Evolutionary conservation across 2,797 vertebrate genomes (phyloP).

Genomic region (Pyrrhura leucotis): DNA sequence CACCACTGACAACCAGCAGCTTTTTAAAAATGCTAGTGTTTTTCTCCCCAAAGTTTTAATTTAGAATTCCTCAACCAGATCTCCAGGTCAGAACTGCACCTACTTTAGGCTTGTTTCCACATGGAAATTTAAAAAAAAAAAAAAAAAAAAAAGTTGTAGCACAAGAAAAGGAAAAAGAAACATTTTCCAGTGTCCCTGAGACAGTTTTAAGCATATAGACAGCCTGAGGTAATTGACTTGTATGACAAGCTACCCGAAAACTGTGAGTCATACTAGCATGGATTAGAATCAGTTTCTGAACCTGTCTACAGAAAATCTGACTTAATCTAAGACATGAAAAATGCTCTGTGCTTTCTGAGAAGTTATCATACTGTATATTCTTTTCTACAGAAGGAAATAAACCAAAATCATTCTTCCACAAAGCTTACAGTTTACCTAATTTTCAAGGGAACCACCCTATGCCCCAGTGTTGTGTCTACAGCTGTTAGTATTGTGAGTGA

Average conservation of each 20-base stretch:
- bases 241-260: background rate
- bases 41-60: background rate
- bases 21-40: background rate
- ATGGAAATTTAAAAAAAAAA: background rate
- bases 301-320: background rate
- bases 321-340: background rate
- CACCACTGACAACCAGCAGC: background rate
- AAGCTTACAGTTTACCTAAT: background rate
- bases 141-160: background rate
- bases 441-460: background rate
- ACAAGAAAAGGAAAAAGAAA: slow-evolving; percentile 23
- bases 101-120: slow-evolving; percentile 44
- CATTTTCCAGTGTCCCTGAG: background rate
- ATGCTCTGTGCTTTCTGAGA: background rate
- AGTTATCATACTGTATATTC: background rate
- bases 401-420: accelerated
- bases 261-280: background rate
- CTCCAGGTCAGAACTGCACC: slow-evolving; percentile 6
- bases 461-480: background rate
- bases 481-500: background rate
- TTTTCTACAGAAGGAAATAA: background rate
- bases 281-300: background rate
- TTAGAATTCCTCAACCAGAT: background rate
- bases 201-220: background rate
- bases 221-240: background rate